phyloP scores from a whole-genome alignment of 1,140 invertebrate genomes.

The Drosophila kepulauana region DNA sequence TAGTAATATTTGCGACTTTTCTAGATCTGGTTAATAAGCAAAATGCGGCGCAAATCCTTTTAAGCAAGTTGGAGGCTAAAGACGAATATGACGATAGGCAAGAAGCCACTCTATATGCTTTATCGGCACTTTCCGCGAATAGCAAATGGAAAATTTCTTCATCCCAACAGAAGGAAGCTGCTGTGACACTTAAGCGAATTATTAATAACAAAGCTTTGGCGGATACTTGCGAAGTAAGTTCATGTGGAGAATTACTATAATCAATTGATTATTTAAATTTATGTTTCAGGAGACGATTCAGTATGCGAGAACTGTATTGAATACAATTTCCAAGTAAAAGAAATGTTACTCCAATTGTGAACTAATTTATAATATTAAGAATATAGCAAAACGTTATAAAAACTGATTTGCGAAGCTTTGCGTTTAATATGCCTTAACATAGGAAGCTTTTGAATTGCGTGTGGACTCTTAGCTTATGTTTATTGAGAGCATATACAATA shows the following conservation, averaged over 20 bases:
- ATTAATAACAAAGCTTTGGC: slow-evolving; percentile 45
- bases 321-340: slow-evolving; percentile 1
- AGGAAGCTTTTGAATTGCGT: background rate
- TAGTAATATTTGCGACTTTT: background rate
- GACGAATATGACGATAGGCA: slow-evolving; percentile 59
- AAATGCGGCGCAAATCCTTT: slow-evolving; percentile 37
- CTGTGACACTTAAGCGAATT: slow-evolving; percentile 48
- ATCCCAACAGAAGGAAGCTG: slow-evolving; percentile 31
- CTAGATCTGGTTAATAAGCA: slow-evolving; percentile 57
- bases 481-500: slow-evolving; percentile 19
- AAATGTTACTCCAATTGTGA: background rate
- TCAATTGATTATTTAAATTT: background rate
- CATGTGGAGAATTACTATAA: background rate
- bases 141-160: slow-evolving; percentile 44
- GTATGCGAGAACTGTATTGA: slow-evolving; percentile 49
- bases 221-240: slow-evolving; percentile 56
- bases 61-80: slow-evolving; percentile 40
- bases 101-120: slow-evolving; percentile 57
- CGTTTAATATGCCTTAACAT: no score
- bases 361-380: background rate
- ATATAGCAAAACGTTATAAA: background rate
- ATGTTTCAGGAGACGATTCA: slow-evolving; percentile 60
- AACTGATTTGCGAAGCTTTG: background rate
- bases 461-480: slow-evolving; percentile 16
- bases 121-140: slow-evolving; percentile 50